phyloP scores from a whole-genome alignment of 2,113 vertebrate genomes.

The Polypterus bichir region DNA sequence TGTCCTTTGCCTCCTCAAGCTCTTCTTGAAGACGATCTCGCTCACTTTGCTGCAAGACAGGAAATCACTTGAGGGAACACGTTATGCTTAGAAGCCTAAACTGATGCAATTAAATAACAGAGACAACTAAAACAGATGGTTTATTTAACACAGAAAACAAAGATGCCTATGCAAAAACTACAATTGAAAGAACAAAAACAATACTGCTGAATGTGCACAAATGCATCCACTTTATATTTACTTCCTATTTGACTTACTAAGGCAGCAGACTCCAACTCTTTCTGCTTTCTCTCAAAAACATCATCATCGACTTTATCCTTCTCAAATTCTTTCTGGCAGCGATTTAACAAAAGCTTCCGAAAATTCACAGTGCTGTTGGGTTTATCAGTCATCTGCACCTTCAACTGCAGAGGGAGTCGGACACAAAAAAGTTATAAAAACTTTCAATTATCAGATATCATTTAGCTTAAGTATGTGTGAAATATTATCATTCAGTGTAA shows the following conservation, averaged over 20 bases:
- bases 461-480: neutral
- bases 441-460: neutral
- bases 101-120: neutral
- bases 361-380: constrained; percentile 85
- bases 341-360: constrained; percentile 87
- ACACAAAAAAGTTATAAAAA: neutral
- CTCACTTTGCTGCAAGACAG: constrained; percentile 58
- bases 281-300: constrained; percentile 93
- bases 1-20: constrained; percentile 87
- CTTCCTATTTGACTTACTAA: constrained; percentile 45
- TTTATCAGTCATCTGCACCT: constrained; percentile 88
- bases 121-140: neutral
- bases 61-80: neutral
- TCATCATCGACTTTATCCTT: constrained; percentile 94
- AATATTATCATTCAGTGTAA: too few relatives aligned
- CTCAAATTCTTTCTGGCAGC: constrained; percentile 97
- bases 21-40: constrained; percentile 76
- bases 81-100: neutral
- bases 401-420: constrained; percentile 50
- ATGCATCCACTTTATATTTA: too few relatives aligned
- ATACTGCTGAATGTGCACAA: too few relatives aligned
- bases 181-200: too few relatives aligned
- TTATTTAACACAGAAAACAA: too few relatives aligned
- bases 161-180: too few relatives aligned
- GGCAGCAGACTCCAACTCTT: constrained; percentile 81